Evolutionary conservation across 2,113 vertebrate genomes (phyloP), one percentile per base, ranked within the genome.

Genomic region (Puffinus mauretanicus): DNA sequence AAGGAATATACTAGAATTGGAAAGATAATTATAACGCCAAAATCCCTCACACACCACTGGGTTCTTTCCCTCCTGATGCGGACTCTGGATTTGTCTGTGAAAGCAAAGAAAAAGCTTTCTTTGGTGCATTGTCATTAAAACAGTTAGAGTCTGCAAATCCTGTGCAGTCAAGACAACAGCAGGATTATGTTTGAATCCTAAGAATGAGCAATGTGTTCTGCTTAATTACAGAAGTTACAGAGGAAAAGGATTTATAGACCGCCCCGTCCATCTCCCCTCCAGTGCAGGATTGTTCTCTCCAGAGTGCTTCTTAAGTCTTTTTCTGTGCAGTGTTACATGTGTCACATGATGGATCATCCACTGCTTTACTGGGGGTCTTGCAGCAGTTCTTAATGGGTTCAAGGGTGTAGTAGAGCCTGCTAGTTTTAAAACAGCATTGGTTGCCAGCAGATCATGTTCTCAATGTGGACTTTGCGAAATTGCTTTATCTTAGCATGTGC

Each of bases 71-170:
- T 91, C 86, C 91, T 84, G 83, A 89, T 91, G 92, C 2, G 6
- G 80, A 57, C 79, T 86, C 58, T 83, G 78, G 62, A 93, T 96
- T 88, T 96, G 46, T 69, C 72, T 65, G 65, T 67, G 69, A 96
- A 94, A 92, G 47, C 42, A 49, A 81, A 88, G 82, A 40, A 81
- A 96, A 93, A 81, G 47, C 60, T 83, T 94, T 94, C 52, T 83
- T 93, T 92, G 47, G 47, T 88, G 36, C 72, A 49, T 89, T 95
- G 94, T 92, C 80, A 92, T 96, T 92, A 95, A 93, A 95, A 94
- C 86, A 89, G 88, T 94, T 71, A 88, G 85, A 90, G 90, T 71
- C 77, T 95, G 54, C 34, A 93, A 95, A 97, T 96, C 88, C 92
- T 64, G 60, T 73, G 40, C 75, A 62, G 64, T 83, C 88, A 87